Evolutionary conservation across 1,140 invertebrate species (phyloP), one percentile per base, ranked within the genome.

Genomic region (Pseudomyrmex flavicornis): DNA sequence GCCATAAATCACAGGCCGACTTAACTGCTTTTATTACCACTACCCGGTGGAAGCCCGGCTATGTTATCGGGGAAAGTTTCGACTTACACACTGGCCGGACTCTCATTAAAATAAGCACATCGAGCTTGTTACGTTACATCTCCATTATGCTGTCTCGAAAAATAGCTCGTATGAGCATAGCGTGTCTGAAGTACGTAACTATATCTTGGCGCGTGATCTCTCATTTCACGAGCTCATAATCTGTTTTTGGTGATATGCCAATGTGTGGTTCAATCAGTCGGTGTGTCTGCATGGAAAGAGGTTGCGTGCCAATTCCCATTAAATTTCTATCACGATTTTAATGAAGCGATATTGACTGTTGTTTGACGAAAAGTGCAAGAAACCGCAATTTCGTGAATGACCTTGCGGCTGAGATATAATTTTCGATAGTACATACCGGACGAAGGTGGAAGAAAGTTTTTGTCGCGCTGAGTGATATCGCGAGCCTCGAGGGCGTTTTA

Each of bases 31-130:
- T 88, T 88, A 85, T 77, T 88, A 88, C 61, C 75, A 83, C 82
- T 35, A 35, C 35, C 35, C 3, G 72, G 8, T 17, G 52, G 65
- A 54, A 22, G 35, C 35, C 63, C 46, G 83, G 82, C 66, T 68
- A 82, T 82, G 86, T 88, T 88, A 88, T 88, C 87, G 87, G 80
- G 84, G 68, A 88, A 88, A 88, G 76, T 88, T 88, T 69, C 82
- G 58, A 72, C 69, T 84, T 80, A 58, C 48, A 59, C 52, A 70
- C 72, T 4, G 65, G 20, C 20, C 62, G 72, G 59, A 61, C 65
- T 65, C 61, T 82, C 83, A 82, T 88, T 88, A 82, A 88, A 88
- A 88, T 88, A 87, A 88, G 76, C 56, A 77, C 75, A 84, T 74
- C 54, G 56, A 46, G 56, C 68, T 46, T 44, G 46, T 87, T 87